Evolutionary conservation across 2,113 vertebrate genomes (phyloP).

Genomic region (Leiothrix lutea): DNA sequence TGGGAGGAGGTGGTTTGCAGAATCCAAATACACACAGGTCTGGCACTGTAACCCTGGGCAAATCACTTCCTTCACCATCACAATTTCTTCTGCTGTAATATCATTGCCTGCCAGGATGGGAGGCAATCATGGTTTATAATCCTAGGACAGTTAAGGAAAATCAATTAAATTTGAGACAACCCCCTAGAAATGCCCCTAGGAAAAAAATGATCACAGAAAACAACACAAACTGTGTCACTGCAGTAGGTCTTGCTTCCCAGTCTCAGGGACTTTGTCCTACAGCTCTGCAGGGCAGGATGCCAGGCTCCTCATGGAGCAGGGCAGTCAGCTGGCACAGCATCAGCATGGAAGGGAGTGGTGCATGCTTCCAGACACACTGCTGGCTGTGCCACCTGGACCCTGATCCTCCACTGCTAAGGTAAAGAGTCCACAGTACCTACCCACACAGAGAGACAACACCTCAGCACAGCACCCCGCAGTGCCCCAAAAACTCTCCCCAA

Average conservation of each 20-base stretch:
- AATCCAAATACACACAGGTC: not conserved
- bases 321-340: fast-evolving
- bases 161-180: not conserved
- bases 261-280: not conserved
- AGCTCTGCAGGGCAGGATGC: not conserved
- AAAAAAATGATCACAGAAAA: not conserved
- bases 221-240: fast-evolving
- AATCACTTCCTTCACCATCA: not conserved
- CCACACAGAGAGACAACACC: not conserved
- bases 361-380: not conserved
- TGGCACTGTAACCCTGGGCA: not conserved
- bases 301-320: fast-evolving
- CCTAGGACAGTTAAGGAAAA: not conserved
- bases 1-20: not conserved
- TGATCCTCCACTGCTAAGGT: fast-evolving
- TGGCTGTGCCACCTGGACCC: not conserved
- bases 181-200: not conserved
- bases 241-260: not conserved
- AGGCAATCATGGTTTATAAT: not conserved
- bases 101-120: not conserved
- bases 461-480: fast-evolving
- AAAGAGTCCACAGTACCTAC: no score
- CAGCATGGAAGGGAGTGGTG: fast-evolving
- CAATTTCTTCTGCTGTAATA: not conserved
- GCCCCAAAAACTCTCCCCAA: not conserved